Evolutionary conservation across 92 coral and sea anemone species (phyloP).

Genomic region (Actinostola sp.): DNA sequence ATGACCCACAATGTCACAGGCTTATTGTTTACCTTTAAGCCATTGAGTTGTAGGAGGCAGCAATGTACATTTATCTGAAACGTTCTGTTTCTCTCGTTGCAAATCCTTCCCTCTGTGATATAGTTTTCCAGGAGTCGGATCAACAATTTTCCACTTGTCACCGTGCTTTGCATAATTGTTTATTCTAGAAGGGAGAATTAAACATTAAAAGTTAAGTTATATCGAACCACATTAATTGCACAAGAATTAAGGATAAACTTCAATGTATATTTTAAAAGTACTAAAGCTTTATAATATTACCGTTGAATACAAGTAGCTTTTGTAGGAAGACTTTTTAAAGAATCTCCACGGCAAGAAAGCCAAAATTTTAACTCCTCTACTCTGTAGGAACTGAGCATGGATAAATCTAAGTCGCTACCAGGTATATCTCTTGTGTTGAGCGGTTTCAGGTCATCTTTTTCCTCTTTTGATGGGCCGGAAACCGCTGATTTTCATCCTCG

Average conservation of each 20-base stretch:
- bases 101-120: constrained; percentile 9
- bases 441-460: too few relatives aligned
- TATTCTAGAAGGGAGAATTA: constrained; percentile 21
- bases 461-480: too few relatives aligned
- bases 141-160: neutral
- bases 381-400: constrained; percentile 7
- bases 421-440: constrained; percentile 15
- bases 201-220: neutral
- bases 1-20: too few relatives aligned
- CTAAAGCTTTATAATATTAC: neutral
- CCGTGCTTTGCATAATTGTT: constrained; percentile 48
- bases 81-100: neutral
- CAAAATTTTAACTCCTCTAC: constrained; percentile 40
- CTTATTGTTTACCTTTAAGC: neutral
- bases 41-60: neutral
- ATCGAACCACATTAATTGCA: neutral
- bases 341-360: constrained; percentile 47
- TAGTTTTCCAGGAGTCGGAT: constrained; percentile 22
- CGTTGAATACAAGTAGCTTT: constrained; percentile 55
- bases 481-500: too few relatives aligned
- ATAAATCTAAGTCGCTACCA: neutral
- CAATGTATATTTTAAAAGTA: neutral
- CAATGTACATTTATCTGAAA: neutral
- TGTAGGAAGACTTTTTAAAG: constrained; percentile 38
- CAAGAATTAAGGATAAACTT: neutral